A percentile compares a stretch with the other conserved stretches of the same genome.
phyloP scores from a whole-genome alignment of 2,113 vertebrate species.

The Balaeniceps rex region DNA sequence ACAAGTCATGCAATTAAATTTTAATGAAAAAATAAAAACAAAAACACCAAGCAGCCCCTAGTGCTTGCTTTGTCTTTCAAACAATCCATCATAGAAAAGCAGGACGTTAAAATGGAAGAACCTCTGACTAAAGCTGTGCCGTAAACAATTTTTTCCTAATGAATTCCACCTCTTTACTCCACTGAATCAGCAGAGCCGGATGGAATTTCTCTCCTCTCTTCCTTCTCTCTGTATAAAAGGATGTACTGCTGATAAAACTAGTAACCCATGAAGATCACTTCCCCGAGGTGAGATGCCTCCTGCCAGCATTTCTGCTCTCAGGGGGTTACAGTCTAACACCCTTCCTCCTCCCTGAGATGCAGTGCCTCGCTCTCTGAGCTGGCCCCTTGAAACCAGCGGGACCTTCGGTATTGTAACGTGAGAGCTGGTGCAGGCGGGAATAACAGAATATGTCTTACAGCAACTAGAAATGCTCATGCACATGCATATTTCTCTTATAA shows the following conservation, averaged over 20 bases:
- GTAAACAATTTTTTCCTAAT: slow-evolving; percentile 73
- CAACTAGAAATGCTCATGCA: background rate
- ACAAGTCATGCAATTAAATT: slow-evolving; percentile 77
- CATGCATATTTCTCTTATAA: background rate
- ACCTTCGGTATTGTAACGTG: accelerated
- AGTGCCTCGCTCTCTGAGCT: background rate
- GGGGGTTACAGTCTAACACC: background rate
- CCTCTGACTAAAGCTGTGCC: slow-evolving; percentile 56
- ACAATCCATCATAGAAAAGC: slow-evolving; percentile 63
- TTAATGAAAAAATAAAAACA: slow-evolving; percentile 69
- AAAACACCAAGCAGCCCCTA: slow-evolving; percentile 41
- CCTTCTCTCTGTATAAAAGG: slow-evolving; percentile 1
- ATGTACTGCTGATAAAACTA: slow-evolving; percentile 29
- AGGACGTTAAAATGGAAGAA: slow-evolving; percentile 70
- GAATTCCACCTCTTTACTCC: slow-evolving; percentile 69
- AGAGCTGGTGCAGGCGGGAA: background rate
- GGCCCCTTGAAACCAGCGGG: background rate
- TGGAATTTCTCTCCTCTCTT: slow-evolving; percentile 47
- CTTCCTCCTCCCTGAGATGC: background rate
- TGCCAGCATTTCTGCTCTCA: background rate
- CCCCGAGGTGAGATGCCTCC: background rate
- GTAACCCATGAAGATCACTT: background rate
- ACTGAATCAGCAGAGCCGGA: slow-evolving; percentile 52
- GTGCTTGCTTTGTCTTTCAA: slow-evolving; percentile 76
- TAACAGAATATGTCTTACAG: accelerated